Evolutionary conservation across 2,888 invertebrate genomes (phyloP).

Genomic region (Caenorhabditis afra): DNA sequence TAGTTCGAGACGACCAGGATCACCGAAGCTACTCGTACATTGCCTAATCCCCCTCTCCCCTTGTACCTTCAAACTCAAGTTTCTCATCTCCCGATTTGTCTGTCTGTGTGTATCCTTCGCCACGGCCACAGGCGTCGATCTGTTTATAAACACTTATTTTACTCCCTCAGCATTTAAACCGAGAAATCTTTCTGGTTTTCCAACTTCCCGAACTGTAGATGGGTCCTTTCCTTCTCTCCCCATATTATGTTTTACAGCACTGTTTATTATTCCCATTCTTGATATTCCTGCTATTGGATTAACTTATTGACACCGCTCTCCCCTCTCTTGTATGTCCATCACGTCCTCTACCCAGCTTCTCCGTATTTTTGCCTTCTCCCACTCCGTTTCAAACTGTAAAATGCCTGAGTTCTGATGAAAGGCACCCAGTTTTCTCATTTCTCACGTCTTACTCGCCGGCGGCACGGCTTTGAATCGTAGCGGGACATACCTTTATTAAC

Average conservation of each 20-base stretch:
- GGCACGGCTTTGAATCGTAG: no score
- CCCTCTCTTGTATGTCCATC: background rate
- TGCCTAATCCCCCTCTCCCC: conserved; percentile 53
- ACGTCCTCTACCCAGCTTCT: background rate
- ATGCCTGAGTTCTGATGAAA: no score
- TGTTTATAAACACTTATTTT: conserved; percentile 28
- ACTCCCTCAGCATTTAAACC: background rate
- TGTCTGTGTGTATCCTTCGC: background rate
- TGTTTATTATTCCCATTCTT: background rate
- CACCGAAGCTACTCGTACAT: conserved; percentile 81
- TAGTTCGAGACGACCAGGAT: conserved; percentile 97
- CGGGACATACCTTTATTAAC: no score
- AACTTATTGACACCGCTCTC: conserved; percentile 16
- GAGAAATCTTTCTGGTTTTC: background rate
- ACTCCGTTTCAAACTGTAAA: no score
- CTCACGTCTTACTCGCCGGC: no score
- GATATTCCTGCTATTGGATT: conserved; percentile 5
- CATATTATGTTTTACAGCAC: conserved; percentile 20
- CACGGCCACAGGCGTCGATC: background rate
- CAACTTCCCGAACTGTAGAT: background rate
- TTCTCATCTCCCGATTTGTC: background rate
- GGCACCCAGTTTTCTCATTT: no score
- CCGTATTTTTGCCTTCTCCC: background rate
- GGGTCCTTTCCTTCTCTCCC: background rate
- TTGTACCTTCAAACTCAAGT: background rate